Percentiles rank a stretch among this genome's conserved stretches.
phyloP scores from a whole-genome alignment of 2,797 vertebrate species.

The Macrochelys suwanniensis region DNA sequence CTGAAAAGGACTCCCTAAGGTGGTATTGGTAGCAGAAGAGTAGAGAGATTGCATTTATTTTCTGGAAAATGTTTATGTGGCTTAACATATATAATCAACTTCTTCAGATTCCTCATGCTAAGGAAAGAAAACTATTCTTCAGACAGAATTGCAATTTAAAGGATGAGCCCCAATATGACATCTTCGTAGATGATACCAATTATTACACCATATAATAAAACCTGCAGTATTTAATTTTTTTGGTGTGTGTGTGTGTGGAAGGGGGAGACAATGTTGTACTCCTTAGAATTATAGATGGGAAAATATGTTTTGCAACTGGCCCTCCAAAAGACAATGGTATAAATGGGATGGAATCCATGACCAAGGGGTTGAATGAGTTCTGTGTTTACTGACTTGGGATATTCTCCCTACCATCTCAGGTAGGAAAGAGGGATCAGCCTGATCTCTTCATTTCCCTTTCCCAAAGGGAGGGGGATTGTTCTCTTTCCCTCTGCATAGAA shows the following conservation, averaged over 20 bases:
- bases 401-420: no score
- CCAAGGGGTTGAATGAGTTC: background rate
- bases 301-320: background rate
- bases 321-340: background rate
- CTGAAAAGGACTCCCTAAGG: background rate
- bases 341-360: background rate
- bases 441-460: constrained; percentile 9
- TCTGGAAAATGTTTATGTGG: background rate
- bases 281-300: background rate
- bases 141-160: constrained; percentile 8
- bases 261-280: background rate
- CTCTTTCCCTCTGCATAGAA: background rate
- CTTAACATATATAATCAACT: background rate
- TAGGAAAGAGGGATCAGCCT: background rate
- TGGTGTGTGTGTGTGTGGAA: no score
- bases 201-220: background rate
- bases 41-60: background rate
- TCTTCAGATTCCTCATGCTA: background rate
- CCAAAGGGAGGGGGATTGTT: background rate
- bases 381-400: background rate
- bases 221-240: no score
- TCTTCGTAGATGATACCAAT: background rate
- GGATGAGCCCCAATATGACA: background rate
- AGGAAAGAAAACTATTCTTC: background rate
- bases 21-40: constrained; percentile 5